A percentile compares a stretch with the other conserved stretches of the same genome.
Conservation (phyloP, 2,888 invertebrate genomes). For the Dinocampus coccinellae region DNA sequence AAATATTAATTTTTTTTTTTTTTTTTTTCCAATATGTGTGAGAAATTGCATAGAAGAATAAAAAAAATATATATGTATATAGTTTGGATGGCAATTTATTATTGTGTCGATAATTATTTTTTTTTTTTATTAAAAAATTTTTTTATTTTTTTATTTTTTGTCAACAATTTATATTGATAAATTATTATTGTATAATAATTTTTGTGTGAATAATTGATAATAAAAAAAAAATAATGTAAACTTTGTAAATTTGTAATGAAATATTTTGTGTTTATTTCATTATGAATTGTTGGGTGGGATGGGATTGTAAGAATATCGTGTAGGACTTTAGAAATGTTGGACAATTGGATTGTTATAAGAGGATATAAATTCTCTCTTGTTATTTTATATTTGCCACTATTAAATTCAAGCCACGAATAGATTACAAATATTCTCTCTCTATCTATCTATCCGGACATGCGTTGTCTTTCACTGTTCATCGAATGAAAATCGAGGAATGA, state of each 20-base stretch:
- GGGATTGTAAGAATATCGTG: neutral
- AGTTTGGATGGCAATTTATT: neutral
- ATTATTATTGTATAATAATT: too few relatives aligned
- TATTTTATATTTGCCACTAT: conserved; percentile 1
- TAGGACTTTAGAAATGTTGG: neutral
- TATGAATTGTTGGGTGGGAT: neutral
- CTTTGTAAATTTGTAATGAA: neutral
- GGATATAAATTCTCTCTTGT: conserved; percentile 1
- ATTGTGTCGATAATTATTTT: neutral
- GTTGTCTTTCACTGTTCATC: neutral
- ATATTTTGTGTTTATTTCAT: neutral
- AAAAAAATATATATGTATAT: too few relatives aligned
- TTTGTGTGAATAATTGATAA: neutral
- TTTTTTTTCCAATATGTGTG: neutral
- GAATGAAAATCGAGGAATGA: neutral
- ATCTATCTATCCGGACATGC: too few relatives aligned
- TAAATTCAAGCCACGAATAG: neutral
- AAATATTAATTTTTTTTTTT: neutral
- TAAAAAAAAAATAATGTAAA: neutral
- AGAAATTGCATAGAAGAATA: neutral
- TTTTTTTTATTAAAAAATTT: too few relatives aligned
- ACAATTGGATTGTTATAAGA: neutral
- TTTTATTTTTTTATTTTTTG: too few relatives aligned
- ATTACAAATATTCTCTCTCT: neutral
- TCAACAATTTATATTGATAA: too few relatives aligned